These are phyloP conservation scores for Poliocrania exsul DNA, from an alignment of 2,797 vertebrate species.

Conservation along the genomic window DNA sequence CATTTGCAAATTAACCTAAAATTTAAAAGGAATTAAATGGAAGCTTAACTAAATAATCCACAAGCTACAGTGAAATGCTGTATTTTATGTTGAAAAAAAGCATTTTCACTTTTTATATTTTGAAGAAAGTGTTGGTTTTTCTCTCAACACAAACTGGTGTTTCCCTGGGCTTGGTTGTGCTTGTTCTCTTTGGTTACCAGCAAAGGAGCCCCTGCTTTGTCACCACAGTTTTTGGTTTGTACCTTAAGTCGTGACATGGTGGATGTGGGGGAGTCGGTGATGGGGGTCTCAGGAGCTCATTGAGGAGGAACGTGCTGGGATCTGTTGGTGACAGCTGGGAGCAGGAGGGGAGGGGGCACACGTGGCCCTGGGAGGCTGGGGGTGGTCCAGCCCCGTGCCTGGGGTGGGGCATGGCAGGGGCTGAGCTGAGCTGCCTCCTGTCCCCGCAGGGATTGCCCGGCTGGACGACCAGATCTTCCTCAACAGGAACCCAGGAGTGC, in stretches of 20 bases:
- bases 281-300: background rate
- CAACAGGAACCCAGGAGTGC: constrained; percentile 95
- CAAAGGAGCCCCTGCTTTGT: background rate
- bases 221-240: background rate
- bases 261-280: fast-evolving
- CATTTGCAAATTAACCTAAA: constrained; percentile 17
- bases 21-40: background rate
- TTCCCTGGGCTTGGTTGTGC: background rate
- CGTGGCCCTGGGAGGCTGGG: fast-evolving
- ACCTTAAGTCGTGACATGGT: fast-evolving
- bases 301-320: background rate
- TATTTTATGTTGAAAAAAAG: background rate
- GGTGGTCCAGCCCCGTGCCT: fast-evolving
- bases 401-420: fast-evolving
- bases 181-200: background rate
- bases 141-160: background rate
- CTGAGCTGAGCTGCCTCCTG: background rate
- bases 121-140: background rate
- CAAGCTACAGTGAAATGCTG: background rate
- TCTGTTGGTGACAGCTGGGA: background rate
- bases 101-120: background rate
- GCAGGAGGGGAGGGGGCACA: too few species aligned
- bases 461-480: constrained; percentile 99
- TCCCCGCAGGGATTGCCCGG: constrained; percentile 84
- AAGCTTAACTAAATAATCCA: constrained; percentile 6